phyloP scores from a whole-genome alignment of 2,113 vertebrate species.

The Eleginops maclovinus region DNA sequence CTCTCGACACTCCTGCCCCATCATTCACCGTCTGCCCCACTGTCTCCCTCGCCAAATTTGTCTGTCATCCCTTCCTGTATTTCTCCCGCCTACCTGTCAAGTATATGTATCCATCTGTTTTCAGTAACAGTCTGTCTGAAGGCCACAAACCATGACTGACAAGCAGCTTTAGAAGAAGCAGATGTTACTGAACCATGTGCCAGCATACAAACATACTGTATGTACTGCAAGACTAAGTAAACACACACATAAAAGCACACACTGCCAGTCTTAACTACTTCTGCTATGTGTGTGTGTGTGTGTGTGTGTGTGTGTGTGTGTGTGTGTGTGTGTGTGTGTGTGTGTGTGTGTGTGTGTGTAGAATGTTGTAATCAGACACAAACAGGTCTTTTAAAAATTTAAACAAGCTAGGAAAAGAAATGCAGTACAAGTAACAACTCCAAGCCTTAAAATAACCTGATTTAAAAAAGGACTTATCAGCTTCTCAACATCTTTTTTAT shows the following conservation, averaged over 20 bases:
- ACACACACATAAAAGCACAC: slow-evolving; percentile 23
- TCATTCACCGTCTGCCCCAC: neutral
- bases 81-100: neutral
- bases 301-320: slow-evolving; percentile 1
- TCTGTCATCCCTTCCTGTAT: slow-evolving; percentile 14
- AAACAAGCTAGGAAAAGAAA: neutral
- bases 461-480: neutral
- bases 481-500: neutral
- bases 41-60: slow-evolving; percentile 13
- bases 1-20: neutral
- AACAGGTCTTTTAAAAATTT: slow-evolving; percentile 8
- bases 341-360: neutral
- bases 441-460: neutral
- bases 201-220: slow-evolving; percentile 7
- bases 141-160: neutral
- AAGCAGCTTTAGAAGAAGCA: slow-evolving; percentile 23
- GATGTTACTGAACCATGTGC: slow-evolving; percentile 12
- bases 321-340: too few relatives aligned
- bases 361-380: neutral
- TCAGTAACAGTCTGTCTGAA: slow-evolving; percentile 18
- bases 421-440: neutral
- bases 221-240: slow-evolving; percentile 10
- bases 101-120: slow-evolving; percentile 32
- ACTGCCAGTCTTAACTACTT: neutral
- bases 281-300: neutral